Conservation (phyloP, 2,888 invertebrate species). For the Chrysina gloriosa region DNA sequence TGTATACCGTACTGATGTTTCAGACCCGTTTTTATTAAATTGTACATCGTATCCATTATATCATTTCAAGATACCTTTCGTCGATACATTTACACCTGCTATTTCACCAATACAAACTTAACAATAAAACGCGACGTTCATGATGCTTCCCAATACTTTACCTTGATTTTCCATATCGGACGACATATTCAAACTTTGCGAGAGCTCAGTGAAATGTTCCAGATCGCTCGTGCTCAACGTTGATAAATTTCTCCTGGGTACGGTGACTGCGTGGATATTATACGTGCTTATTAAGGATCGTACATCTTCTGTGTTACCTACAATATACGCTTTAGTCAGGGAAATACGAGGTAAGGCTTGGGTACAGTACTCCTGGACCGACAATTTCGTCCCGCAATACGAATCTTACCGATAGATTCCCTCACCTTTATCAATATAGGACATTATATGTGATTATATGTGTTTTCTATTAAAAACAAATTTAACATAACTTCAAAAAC, state of each 20-base stretch:
- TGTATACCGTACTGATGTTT: too few relatives aligned
- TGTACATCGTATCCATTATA: too few relatives aligned
- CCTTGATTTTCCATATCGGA: slow-evolving; percentile 59
- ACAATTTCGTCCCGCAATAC: slow-evolving; percentile 6
- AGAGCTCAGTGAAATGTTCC: slow-evolving; percentile 59
- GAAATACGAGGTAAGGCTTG: neutral
- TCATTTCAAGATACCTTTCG: too few relatives aligned
- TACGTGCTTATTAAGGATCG: slow-evolving; percentile 56
- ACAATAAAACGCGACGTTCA: too few relatives aligned
- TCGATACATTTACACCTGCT: too few relatives aligned
- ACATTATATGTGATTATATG: slow-evolving; percentile 51
- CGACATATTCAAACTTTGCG: slow-evolving; percentile 57
- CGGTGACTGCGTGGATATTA: slow-evolving; percentile 54
- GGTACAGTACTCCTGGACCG: slow-evolving; percentile 5
- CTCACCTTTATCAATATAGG: slow-evolving; percentile 56
- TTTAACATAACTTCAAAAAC: slow-evolving; percentile 59
- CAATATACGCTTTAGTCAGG: slow-evolving; percentile 38
- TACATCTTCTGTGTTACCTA: slow-evolving; percentile 55
- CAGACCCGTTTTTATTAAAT: too few relatives aligned
- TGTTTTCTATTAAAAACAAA: slow-evolving; percentile 50
- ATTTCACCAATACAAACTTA: too few relatives aligned
- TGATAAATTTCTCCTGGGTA: slow-evolving; percentile 54
- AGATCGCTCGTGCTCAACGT: slow-evolving; percentile 56
- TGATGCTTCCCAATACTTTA: slow-evolving; percentile 38
- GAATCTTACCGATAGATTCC: slow-evolving; percentile 3